Percentiles rank a stretch among this genome's conserved stretches.
Conservation (phyloP, 1,140 invertebrate species). For the Leptoteleia sp. region DNA sequence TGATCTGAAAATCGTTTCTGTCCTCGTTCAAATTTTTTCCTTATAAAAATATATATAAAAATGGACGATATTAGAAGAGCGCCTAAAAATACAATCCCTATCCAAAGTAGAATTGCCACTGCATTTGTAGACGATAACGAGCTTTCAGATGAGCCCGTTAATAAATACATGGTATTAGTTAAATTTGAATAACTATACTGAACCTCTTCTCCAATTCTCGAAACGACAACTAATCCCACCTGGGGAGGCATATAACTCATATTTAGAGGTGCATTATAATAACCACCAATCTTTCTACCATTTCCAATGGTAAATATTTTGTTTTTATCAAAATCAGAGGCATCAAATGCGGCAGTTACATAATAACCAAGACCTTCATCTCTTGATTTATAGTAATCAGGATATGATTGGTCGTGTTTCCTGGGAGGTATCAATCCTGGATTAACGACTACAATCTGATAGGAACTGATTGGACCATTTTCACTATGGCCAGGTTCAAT, state of each 20-base stretch:
- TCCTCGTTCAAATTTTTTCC: constrained; percentile 80
- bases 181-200: constrained; percentile 85
- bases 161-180: constrained; percentile 75
- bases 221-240: constrained; percentile 88
- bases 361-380: constrained; percentile 87
- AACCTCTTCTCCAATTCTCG: constrained; percentile 84
- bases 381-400: constrained; percentile 82
- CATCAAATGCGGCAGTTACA: constrained; percentile 88
- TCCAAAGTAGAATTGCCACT: constrained; percentile 80
- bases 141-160: not conserved
- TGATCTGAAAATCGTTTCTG: constrained; percentile 81
- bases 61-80: constrained; percentile 83
- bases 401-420: constrained; percentile 61
- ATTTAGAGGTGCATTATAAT: constrained; percentile 89
- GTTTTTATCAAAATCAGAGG: constrained; percentile 81
- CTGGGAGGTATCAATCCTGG: constrained; percentile 72
- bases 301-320: constrained; percentile 89
- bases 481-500: constrained; percentile 85
- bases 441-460: constrained; percentile 87
- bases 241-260: constrained; percentile 80
- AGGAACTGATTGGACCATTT: constrained; percentile 87
- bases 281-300: constrained; percentile 87
- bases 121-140: constrained; percentile 65
- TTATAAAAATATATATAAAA: constrained; percentile 83
- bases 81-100: constrained; percentile 84